phyloP scores from a whole-genome alignment of 1,140 invertebrate species.

The Drosophila guanche region DNA sequence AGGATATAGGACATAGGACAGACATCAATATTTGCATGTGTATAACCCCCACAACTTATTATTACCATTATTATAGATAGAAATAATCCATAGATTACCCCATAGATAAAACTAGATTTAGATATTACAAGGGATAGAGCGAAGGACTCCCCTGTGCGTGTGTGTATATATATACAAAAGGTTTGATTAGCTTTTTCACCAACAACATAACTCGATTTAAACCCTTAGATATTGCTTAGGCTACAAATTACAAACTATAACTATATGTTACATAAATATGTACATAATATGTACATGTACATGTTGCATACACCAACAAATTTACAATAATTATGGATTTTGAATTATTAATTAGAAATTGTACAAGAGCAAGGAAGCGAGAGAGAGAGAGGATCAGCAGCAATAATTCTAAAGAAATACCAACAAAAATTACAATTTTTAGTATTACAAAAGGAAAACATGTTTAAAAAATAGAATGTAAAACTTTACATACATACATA shows the following conservation, averaged over 20 bases:
- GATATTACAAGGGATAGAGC: too few relatives aligned
- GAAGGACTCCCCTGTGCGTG: not conserved
- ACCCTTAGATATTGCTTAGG: not conserved
- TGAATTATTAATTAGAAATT: not conserved
- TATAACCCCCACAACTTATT: too few relatives aligned
- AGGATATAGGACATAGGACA: too few relatives aligned
- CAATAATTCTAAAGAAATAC: slow-evolving; percentile 5
- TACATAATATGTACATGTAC: not conserved
- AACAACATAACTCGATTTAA: slow-evolving; percentile 39
- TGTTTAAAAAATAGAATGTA: not conserved
- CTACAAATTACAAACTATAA: too few relatives aligned
- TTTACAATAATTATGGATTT: slow-evolving; percentile 22
- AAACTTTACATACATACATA: slow-evolving; percentile 20
- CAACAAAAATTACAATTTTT: slow-evolving; percentile 53
- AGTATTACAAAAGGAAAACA: slow-evolving; percentile 46
- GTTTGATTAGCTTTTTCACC: slow-evolving; percentile 55
- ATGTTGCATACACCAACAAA: slow-evolving; percentile 5
- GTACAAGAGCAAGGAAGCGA: not conserved
- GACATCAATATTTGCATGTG: too few relatives aligned
- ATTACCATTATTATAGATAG: too few relatives aligned
- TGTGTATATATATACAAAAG: slow-evolving; percentile 4
- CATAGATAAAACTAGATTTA: too few relatives aligned
- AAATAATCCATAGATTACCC: too few relatives aligned
- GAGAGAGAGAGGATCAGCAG: not conserved
- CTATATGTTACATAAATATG: not conserved